These are phyloP conservation scores for Craniophora ligustri DNA, from an alignment of 2,888 invertebrate genomes.

Conservation along the genomic window DNA sequence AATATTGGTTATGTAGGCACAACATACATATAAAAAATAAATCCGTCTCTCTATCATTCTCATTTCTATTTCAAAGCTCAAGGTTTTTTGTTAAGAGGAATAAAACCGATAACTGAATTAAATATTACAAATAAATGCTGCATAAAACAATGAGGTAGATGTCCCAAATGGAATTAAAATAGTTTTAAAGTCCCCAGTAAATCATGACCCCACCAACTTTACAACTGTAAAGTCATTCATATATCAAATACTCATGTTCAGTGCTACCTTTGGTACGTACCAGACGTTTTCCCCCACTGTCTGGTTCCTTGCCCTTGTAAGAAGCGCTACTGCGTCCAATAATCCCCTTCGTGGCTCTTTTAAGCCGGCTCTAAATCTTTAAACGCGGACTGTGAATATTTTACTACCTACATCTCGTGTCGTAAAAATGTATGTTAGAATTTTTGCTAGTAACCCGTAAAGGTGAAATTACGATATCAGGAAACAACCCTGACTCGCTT, in stretches of 20 bases:
- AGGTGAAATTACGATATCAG: background rate
- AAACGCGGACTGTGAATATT: constrained; percentile 45
- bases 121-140: too few species aligned
- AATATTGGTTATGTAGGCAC: too few species aligned
- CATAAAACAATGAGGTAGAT: too few species aligned
- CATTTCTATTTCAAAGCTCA: too few species aligned
- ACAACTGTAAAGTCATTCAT: constrained; percentile 5
- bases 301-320: constrained; percentile 65
- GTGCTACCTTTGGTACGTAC: constrained; percentile 24
- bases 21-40: too few species aligned
- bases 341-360: constrained; percentile 43
- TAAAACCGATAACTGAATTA: too few species aligned
- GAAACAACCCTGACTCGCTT: too few species aligned
- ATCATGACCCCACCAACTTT: background rate
- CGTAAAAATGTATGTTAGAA: constrained; percentile 36
- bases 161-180: too few species aligned
- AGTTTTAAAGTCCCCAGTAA: background rate
- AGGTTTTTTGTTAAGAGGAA: too few species aligned
- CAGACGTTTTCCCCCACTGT: constrained; percentile 54
- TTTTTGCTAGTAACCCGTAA: constrained; percentile 24
- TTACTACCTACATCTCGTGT: constrained; percentile 32
- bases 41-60: too few species aligned
- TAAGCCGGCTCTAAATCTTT: constrained; percentile 47
- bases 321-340: constrained; percentile 50
- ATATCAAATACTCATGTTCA: constrained; percentile 24